Percentiles rank a stretch among this genome's conserved stretches.
phyloP scores from a whole-genome alignment of 1,140 invertebrate species.

The Drosophila watanabei region DNA sequence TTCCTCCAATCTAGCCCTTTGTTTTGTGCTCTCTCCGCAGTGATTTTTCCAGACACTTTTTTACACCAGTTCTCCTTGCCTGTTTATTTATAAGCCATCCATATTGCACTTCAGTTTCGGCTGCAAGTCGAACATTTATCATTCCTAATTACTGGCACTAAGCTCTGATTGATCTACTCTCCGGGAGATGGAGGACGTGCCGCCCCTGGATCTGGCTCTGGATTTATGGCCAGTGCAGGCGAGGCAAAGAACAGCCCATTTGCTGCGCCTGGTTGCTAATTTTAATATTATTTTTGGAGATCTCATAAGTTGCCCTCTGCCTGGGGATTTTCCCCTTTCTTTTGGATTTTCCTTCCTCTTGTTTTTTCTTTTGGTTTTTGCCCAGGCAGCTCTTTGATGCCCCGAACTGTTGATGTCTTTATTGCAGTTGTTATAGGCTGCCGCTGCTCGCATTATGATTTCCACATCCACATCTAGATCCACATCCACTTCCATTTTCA shows the following conservation, averaged over 20 bases:
- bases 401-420: conserved; percentile 80
- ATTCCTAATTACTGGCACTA: conserved; percentile 77
- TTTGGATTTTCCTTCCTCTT: not conserved
- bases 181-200: conserved; percentile 37
- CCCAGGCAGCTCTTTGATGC: conserved; percentile 63
- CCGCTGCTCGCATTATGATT: conserved; percentile 69
- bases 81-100: conserved; percentile 72
- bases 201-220: conserved; percentile 31
- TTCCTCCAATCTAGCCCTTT: conserved; percentile 24
- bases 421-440: conserved; percentile 63
- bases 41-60: conserved; percentile 15
- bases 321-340: conserved; percentile 4
- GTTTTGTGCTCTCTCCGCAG: not conserved
- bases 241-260: conserved; percentile 63
- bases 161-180: conserved; percentile 77
- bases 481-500: conserved; percentile 14
- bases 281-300: conserved; percentile 84
- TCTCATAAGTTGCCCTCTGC: conserved; percentile 69
- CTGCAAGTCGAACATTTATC: conserved; percentile 63
- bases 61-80: not conserved
- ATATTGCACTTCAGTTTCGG: conserved; percentile 34
- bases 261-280: conserved; percentile 79
- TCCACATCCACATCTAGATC: conserved; percentile 29
- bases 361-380: conserved; percentile 10
- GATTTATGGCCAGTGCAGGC: conserved; percentile 54